These are phyloP conservation scores for Pycnomerus fuliginosus DNA, from an alignment of 2,888 invertebrate species.

Conservation along the genomic window DNA sequence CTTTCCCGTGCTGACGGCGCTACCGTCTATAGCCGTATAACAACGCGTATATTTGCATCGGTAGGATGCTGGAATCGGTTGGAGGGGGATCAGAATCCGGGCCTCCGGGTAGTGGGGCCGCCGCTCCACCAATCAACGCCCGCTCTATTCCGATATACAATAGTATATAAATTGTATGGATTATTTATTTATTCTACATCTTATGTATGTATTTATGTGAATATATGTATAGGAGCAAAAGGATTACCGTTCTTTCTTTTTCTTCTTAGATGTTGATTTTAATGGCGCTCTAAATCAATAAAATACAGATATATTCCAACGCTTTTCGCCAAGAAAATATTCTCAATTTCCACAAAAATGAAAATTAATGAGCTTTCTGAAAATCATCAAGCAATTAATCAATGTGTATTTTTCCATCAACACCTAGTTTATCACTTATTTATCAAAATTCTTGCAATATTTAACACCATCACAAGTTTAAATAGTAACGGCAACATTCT, in stretches of 20 bases:
- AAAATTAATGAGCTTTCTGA: no score
- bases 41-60: constrained; percentile 49
- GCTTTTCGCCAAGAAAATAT: no score
- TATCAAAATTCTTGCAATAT: no score
- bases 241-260: constrained; percentile 42
- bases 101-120: no score
- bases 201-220: constrained; percentile 55
- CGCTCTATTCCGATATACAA: constrained; percentile 50
- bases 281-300: constrained; percentile 46
- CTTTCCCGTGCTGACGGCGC: constrained; percentile 40
- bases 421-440: no score
- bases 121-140: constrained; percentile 45
- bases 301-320: constrained; percentile 35
- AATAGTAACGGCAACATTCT: no score
- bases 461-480: no score
- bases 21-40: constrained; percentile 51
- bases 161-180: constrained; percentile 56
- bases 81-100: constrained; percentile 38
- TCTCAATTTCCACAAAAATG: no score
- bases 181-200: constrained; percentile 56
- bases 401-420: no score
- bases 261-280: constrained; percentile 38
- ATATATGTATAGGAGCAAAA: constrained; percentile 49
- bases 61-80: constrained; percentile 45
- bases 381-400: no score